Percentiles rank a stretch among this genome's conserved stretches.
phyloP scores from a whole-genome alignment of 1,140 invertebrate species.

The Oscheius sp. region DNA sequence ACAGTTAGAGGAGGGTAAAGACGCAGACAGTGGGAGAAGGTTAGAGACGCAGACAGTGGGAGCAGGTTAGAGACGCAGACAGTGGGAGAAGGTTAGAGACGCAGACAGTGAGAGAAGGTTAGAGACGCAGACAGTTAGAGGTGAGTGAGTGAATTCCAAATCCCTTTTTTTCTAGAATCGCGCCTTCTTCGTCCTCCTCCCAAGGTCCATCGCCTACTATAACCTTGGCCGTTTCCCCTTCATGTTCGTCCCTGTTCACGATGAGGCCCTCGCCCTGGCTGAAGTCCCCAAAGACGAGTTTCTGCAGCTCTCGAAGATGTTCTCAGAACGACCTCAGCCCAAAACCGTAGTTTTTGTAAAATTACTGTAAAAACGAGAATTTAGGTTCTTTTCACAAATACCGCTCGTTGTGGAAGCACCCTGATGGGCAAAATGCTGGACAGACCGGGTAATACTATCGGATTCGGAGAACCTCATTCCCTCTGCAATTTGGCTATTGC shows the following conservation, averaged over 20 bases:
- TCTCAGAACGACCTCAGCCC: not conserved
- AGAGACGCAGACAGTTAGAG: no score
- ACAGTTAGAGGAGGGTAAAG: no score
- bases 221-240: not conserved
- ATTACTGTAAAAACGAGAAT: not conserved
- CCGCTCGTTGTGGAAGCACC: constrained; percentile 32
- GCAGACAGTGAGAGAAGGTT: no score
- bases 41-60: no score
- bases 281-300: constrained; percentile 24
- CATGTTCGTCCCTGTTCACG: constrained; percentile 18
- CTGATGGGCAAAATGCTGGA: constrained; percentile 26
- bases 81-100: no score
- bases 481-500: constrained; percentile 13
- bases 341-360: not conserved
- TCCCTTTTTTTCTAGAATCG: no score
- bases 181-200: constrained; percentile 23
- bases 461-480: constrained; percentile 18
- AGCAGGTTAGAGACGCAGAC: no score
- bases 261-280: constrained; percentile 6
- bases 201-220: not conserved
- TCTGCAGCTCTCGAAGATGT: not conserved
- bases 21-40: no score
- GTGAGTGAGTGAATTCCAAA: no score
- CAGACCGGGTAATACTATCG: not conserved
- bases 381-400: constrained; percentile 29